Conservation (phyloP, 2,113 vertebrate species). For the Tetraodon nigroviridis region DNA sequence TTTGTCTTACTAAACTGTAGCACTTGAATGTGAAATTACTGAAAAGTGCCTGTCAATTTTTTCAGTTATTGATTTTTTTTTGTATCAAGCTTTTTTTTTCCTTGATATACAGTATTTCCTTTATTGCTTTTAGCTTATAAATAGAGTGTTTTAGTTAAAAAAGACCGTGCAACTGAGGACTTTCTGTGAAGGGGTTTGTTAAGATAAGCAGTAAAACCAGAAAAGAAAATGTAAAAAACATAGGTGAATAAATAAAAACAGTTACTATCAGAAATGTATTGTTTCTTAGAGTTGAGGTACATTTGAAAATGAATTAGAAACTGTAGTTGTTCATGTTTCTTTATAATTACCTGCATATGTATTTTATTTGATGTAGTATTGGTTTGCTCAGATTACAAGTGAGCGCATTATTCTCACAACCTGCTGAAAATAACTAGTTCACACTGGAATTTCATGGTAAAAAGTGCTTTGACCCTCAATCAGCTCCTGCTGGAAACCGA, state of each 20-base stretch:
- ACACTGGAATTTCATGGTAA: too few relatives aligned
- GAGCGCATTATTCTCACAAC: too few relatives aligned
- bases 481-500: too few relatives aligned
- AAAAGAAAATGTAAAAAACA: constrained; percentile 1
- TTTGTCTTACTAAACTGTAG: constrained; percentile 51
- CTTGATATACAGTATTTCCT: constrained; percentile 20
- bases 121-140: constrained; percentile 39
- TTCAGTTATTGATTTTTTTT: constrained; percentile 50
- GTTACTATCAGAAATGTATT: neutral
- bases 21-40: constrained; percentile 55
- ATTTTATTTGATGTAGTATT: too few relatives aligned
- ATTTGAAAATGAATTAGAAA: neutral
- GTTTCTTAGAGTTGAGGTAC: neutral
- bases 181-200: constrained; percentile 39
- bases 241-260: neutral
- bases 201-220: constrained; percentile 13
- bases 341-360: too few relatives aligned
- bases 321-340: too few relatives aligned
- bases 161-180: too few relatives aligned
- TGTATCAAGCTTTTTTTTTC: constrained; percentile 41
- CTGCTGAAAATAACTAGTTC: too few relatives aligned
- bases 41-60: constrained; percentile 65
- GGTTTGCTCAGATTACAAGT: too few relatives aligned
- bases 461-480: too few relatives aligned
- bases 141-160: constrained; percentile 19